A percentile compares a stretch with the other conserved stretches of the same genome.
phyloP scores from a whole-genome alignment of 1,140 invertebrate species.

The Drosophila prosaltans region DNA sequence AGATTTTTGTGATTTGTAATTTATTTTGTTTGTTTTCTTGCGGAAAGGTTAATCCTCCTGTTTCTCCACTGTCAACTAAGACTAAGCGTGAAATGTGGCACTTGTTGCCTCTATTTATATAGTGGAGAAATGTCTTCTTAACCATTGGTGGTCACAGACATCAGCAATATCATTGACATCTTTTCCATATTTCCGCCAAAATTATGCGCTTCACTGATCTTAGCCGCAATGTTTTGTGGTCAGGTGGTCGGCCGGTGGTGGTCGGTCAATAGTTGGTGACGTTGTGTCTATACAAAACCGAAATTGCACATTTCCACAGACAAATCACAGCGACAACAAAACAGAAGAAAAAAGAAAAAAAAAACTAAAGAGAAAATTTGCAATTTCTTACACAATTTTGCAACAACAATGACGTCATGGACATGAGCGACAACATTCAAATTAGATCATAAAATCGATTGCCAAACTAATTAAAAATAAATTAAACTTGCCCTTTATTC shows the following conservation, averaged over 20 bases:
- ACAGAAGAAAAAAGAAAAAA: neutral
- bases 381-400: constrained; percentile 7
- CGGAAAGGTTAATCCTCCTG: constrained; percentile 38
- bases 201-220: constrained; percentile 72
- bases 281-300: constrained; percentile 10
- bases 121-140: constrained; percentile 44
- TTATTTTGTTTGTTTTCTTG: constrained; percentile 7
- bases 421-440: neutral
- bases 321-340: neutral
- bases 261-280: constrained; percentile 33
- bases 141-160: constrained; percentile 29
- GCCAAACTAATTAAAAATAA: too few species aligned
- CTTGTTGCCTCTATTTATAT: constrained; percentile 75
- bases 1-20: constrained; percentile 14
- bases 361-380: neutral
- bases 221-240: constrained; percentile 23
- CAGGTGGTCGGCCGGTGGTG: neutral
- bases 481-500: too few species aligned
- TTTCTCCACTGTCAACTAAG: constrained; percentile 29
- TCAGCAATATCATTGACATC: neutral
- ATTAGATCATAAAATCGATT: too few species aligned
- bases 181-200: constrained; percentile 71
- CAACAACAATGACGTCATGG: neutral
- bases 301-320: constrained; percentile 43
- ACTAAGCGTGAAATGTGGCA: constrained; percentile 80